Conservation (phyloP, 2,888 invertebrate genomes). For the Chymomyza fuscimana region DNA sequence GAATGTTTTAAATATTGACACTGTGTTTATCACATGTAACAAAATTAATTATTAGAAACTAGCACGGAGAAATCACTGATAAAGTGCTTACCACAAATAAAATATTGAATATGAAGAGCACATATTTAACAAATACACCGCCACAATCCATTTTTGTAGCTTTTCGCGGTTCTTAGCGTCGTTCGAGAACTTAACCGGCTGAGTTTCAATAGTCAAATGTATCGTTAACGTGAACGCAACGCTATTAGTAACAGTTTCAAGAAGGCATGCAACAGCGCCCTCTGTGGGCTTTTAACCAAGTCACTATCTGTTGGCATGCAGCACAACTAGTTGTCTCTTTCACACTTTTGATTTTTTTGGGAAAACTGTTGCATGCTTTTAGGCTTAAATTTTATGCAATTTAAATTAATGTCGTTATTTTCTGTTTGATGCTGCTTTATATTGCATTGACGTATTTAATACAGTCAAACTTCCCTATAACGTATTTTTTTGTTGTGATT, state of each 20-base stretch:
- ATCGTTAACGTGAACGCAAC: neutral
- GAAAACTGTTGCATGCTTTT: constrained; percentile 25
- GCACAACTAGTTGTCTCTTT: neutral
- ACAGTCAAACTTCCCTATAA: too few species aligned
- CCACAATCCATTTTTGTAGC: constrained; percentile 84
- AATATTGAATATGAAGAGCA: constrained; percentile 89
- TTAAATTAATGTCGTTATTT: too few species aligned
- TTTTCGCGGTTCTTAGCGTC: neutral
- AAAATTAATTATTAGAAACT: neutral
- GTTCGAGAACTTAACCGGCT: neutral
- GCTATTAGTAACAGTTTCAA: neutral
- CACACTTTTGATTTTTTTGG: too few species aligned
- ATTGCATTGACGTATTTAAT: too few species aligned
- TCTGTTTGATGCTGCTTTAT: too few species aligned
- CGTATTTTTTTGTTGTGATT: too few species aligned
- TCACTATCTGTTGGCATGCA: neutral
- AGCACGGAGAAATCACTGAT: neutral
- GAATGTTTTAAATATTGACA: neutral
- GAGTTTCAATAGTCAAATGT: neutral
- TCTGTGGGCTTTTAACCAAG: neutral
- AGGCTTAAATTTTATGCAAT: neutral
- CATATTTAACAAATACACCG: constrained; percentile 89
- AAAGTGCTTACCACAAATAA: constrained; percentile 86
- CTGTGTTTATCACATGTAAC: neutral
- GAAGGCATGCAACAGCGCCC: neutral